Conservation (phyloP, 30 jellyfish, hydroid and myxozoan genomes). For the Aurelia aurita complex sp. Pacific region DNA sequence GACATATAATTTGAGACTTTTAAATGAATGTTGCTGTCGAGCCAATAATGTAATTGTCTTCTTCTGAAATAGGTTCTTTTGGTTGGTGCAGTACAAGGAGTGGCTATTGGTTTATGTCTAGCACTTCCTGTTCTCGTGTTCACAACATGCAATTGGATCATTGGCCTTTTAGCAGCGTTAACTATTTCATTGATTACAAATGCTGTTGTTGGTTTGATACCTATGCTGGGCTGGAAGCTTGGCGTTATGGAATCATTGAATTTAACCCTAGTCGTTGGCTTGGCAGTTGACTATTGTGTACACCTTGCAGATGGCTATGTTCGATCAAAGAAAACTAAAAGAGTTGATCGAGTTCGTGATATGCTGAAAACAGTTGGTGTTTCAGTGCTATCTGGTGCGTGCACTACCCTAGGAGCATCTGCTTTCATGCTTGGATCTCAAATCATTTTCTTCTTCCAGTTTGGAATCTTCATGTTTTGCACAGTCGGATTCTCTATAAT, state of each 20-base stretch:
- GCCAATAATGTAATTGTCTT: no score
- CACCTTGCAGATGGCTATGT: constrained; percentile 98
- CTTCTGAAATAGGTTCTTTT: constrained; percentile 69
- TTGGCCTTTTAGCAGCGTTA: constrained; percentile 90
- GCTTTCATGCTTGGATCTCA: constrained; percentile 96
- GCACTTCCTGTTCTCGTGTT: constrained; percentile 94
- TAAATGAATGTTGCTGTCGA: no score
- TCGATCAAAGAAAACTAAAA: constrained; percentile 69
- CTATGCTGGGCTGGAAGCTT: constrained; percentile 96
- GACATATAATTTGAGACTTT: no score
- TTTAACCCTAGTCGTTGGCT: constrained; percentile 95
- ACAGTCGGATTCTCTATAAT: constrained; percentile 91
- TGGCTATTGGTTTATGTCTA: constrained; percentile 75
- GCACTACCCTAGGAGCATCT: constrained; percentile 96
- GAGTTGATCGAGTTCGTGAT: constrained; percentile 84
- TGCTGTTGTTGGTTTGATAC: constrained; percentile 94
- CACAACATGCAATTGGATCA: constrained; percentile 96
- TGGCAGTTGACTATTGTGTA: constrained; percentile 95
- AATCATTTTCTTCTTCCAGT: constrained; percentile 86
- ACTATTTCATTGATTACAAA: constrained; percentile 85
- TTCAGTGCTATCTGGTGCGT: constrained; percentile 95
- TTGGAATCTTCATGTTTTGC: constrained; percentile 95
- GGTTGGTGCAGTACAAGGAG: constrained; percentile 95
- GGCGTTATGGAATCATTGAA: constrained; percentile 97
- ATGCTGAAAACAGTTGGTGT: constrained; percentile 96